Evolutionary conservation across 2,113 vertebrate genomes (phyloP), one percentile per base, ranked within the genome.

Genomic region (Thryonomys swinderianus): DNA sequence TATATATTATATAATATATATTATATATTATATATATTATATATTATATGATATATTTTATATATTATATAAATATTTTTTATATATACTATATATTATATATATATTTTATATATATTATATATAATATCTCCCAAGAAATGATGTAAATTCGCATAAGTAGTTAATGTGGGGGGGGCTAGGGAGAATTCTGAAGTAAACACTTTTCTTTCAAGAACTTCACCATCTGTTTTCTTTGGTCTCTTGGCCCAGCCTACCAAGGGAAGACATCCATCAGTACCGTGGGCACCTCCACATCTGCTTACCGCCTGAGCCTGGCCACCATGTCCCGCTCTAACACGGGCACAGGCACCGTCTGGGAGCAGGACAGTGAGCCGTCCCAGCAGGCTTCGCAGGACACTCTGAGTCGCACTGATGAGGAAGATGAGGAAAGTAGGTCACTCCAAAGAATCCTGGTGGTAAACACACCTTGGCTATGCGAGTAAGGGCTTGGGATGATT

Each of bases 321-420:
- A 99, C 99, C 30, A 99, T 99, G 99, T 99, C 99, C 5, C 99
- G 99, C 98, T 99, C 99, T 96, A 99, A 99, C 98, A 99, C 99
- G 0, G 99, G 99, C 96, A 99, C 99, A 0, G 99, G 99, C 87
- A 99, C 99, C 0, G 99, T 99, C 17, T 99, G 99, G 99, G 99
- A 99, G 97, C 99, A 99, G 98, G 99, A 99, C 90, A 99, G 99
- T 4, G 99, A 99, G 85, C 99, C 99, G 0, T 99, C 99, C 45
- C 99, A 99, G 92, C 99, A 99, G 96, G 99, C 99, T 23, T 99
- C 99, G 0, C 99, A 99, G 96, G 99, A 99, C 98, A 99, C 99
- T 0, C 98, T 99, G 55, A 99, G 99, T 97, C 99, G 99, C 90
- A 99, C 99, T 0, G 99, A 99, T 48, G 99, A 99, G 98, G 99